These are phyloP conservation scores for Schizopygopsis malacanthus DNA, from an alignment of 2,797 vertebrate species.

Conservation along the genomic window DNA sequence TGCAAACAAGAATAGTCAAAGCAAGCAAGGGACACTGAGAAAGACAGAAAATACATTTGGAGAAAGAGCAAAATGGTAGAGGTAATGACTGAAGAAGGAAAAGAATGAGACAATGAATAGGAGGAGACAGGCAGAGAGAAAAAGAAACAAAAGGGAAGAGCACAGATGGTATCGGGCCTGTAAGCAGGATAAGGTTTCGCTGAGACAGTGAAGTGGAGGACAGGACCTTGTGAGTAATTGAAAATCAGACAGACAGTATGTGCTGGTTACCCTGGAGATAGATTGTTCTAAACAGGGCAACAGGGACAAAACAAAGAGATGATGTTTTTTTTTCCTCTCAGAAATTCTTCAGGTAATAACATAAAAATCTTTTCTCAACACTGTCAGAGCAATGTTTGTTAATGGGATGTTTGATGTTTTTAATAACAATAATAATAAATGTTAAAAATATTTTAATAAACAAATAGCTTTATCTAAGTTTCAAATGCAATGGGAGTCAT, in stretches of 20 bases:
- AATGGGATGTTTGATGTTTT: slow-evolving; percentile 32
- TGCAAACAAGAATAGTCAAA: slow-evolving; percentile 16
- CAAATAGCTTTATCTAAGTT: slow-evolving; percentile 13
- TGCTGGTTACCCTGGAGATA: slow-evolving; percentile 74
- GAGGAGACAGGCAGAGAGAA: slow-evolving; percentile 29
- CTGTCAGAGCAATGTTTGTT: slow-evolving; percentile 16
- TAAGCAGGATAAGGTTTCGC: slow-evolving; percentile 63
- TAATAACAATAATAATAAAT: neutral
- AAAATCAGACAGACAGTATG: slow-evolving; percentile 73
- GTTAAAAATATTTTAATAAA: neutral
- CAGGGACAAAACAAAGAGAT: slow-evolving; percentile 76
- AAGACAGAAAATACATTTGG: slow-evolving; percentile 29
- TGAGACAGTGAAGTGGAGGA: slow-evolving; percentile 70
- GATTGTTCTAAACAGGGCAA: slow-evolving; percentile 75
- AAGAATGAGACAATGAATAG: slow-evolving; percentile 39
- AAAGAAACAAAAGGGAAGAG: slow-evolving; percentile 40
- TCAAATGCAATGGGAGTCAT: neutral
- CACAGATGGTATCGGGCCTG: slow-evolving; percentile 54
- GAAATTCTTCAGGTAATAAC: slow-evolving; percentile 37
- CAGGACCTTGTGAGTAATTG: slow-evolving; percentile 75
- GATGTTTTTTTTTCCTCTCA: slow-evolving; percentile 56
- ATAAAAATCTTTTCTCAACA: slow-evolving; percentile 43
- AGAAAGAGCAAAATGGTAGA: slow-evolving; percentile 22
- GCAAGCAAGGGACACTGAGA: neutral
- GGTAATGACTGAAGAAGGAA: slow-evolving; percentile 33